phyloP scores from a whole-genome alignment of 2,113 vertebrate species.

The Nothocercus julius region DNA sequence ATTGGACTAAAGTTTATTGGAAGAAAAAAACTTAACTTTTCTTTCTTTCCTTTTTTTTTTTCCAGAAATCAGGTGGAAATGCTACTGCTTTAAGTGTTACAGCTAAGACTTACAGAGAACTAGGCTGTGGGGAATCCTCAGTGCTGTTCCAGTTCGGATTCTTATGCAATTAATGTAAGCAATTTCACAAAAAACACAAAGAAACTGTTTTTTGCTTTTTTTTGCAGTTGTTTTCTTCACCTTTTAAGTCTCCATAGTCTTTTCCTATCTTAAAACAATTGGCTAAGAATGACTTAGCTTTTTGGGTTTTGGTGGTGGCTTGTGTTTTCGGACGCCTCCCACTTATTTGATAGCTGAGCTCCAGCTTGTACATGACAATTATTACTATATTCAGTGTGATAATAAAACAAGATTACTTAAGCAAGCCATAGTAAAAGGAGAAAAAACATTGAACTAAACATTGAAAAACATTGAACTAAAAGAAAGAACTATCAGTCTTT shows the following conservation, averaged over 20 bases:
- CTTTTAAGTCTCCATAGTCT: neutral
- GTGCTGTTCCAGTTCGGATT: neutral
- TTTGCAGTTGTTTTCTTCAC: neutral
- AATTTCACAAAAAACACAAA: neutral
- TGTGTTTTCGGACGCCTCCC: neutral
- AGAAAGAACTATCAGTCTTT: neutral
- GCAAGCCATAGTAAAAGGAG: neutral
- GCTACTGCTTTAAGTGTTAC: neutral
- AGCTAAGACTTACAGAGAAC: neutral
- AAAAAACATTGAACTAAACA: neutral
- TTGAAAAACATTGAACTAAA: neutral
- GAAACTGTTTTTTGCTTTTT: neutral
- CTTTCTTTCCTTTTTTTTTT: neutral
- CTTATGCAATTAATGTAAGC: neutral
- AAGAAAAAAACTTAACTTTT: neutral
- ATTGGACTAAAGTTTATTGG: neutral
- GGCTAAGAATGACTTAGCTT: neutral
- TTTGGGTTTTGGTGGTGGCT: neutral
- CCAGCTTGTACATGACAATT: neutral
- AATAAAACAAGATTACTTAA: neutral
- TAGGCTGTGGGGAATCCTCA: neutral
- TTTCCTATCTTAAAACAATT: neutral
- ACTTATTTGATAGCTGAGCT: neutral
- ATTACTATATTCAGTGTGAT: neutral
- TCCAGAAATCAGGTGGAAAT: neutral